Percentiles rank a stretch among this genome's conserved stretches.
Evolutionary conservation across 2,888 invertebrate species (phyloP).

Genomic region (Meganola albula): DNA sequence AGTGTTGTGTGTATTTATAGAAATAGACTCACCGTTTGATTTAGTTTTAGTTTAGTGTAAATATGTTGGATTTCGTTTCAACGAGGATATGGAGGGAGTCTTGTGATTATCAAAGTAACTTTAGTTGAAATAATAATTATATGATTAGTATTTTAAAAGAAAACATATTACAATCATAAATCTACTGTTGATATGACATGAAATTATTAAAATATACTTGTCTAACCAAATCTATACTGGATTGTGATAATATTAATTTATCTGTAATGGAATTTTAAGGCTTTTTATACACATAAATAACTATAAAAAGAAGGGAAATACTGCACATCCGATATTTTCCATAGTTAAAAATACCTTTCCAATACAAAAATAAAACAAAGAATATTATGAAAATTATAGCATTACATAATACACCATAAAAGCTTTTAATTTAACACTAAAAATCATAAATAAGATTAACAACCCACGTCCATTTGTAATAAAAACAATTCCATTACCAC

Average conservation of each 20-base stretch:
- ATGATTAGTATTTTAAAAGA: too few relatives aligned
- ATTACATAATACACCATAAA: conserved; percentile 26
- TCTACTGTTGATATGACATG: too few relatives aligned
- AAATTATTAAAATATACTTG: too few relatives aligned
- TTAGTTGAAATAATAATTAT: too few relatives aligned
- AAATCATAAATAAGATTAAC: conserved; percentile 31
- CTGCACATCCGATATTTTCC: too few relatives aligned
- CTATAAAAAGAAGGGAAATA: too few relatives aligned
- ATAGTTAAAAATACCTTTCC: background rate
- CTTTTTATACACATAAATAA: too few relatives aligned
- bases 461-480: conserved; percentile 36
- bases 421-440: conserved; percentile 31
- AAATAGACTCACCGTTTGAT: conserved; percentile 54
- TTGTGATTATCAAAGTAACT: conserved; percentile 21
- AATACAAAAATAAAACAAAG: background rate
- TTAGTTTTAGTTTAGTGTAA: conserved; percentile 50
- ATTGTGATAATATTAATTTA: too few relatives aligned
- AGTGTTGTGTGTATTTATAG: conserved; percentile 73
- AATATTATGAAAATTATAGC: conserved; percentile 23
- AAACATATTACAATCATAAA: too few relatives aligned
- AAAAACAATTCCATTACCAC: conserved; percentile 51
- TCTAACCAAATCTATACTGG: too few relatives aligned
- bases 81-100: conserved; percentile 20
- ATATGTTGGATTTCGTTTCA: conserved; percentile 30
- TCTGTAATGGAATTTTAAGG: too few relatives aligned